These are phyloP conservation scores for Porites rus DNA, from an alignment of 92 coral and sea anemone species.

Conservation along the genomic window DNA sequence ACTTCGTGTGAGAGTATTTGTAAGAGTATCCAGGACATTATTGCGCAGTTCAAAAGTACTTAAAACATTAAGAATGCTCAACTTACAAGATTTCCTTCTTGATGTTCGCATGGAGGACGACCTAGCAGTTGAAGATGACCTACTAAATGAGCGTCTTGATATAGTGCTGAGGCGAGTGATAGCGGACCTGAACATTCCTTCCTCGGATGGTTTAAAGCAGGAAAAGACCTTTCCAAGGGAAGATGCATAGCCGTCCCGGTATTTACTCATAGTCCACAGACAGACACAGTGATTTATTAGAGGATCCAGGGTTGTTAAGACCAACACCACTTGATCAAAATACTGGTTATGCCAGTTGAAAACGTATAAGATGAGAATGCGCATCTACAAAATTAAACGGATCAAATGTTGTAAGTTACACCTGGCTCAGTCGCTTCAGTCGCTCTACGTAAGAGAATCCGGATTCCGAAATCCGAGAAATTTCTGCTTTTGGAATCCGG, in stretches of 20 bases:
- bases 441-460: too few species aligned
- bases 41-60: neutral
- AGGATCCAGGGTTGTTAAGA: conserved; percentile 84
- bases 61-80: neutral
- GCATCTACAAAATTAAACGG: conserved; percentile 60
- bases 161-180: conserved; percentile 85
- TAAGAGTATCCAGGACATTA: too few species aligned
- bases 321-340: conserved; percentile 84
- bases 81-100: conserved; percentile 72
- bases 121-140: conserved; percentile 73
- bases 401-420: neutral
- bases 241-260: conserved; percentile 85
- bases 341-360: conserved; percentile 86
- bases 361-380: conserved; percentile 74
- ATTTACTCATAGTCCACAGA: conserved; percentile 87
- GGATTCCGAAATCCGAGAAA: too few species aligned
- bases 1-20: too few species aligned
- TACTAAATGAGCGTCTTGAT: conserved; percentile 79
- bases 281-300: conserved; percentile 90
- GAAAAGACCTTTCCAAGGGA: conserved; percentile 77
- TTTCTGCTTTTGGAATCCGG: too few species aligned
- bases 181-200: conserved; percentile 83
- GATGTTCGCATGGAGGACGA: conserved; percentile 76
- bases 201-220: conserved; percentile 82
- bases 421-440: too few species aligned